Evolutionary conservation across 2,797 vertebrate species (phyloP).

Genomic region (Rachycentron canadum): DNA sequence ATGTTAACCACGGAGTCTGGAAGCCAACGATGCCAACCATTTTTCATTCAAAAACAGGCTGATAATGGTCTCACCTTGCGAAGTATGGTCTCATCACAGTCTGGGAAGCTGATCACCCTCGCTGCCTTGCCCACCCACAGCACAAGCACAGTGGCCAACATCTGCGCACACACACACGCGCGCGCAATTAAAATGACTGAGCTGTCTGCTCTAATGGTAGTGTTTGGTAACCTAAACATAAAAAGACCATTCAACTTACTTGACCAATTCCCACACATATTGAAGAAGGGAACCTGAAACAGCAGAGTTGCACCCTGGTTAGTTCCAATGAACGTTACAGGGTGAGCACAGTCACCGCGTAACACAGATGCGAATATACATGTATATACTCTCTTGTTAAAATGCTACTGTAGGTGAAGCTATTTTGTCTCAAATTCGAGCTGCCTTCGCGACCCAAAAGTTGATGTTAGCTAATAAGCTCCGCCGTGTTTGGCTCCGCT

Average conservation of each 20-base stretch:
- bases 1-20: not conserved
- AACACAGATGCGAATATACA: not conserved
- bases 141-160: slow-evolving; percentile 94
- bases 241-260: slow-evolving; percentile 79
- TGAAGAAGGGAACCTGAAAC: slow-evolving; percentile 94
- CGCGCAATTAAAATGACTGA: not conserved
- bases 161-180: slow-evolving; percentile 81
- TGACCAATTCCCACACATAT: slow-evolving; percentile 97
- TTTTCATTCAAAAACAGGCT: not conserved
- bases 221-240: not conserved
- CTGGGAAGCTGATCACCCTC: slow-evolving; percentile 92
- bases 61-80: slow-evolving; percentile 85
- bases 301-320: slow-evolving; percentile 16
- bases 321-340: slow-evolving; percentile 5
- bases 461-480: slow-evolving; percentile 30
- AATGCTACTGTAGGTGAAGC: not conserved
- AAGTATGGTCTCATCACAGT: slow-evolving; percentile 91
- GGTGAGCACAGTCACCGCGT: not conserved
- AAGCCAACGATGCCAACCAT: not conserved
- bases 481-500: not conserved
- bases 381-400: not conserved
- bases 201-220: not conserved
- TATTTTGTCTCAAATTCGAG: not conserved
- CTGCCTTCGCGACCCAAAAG: slow-evolving; percentile 27
- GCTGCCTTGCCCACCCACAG: slow-evolving; percentile 93